These are phyloP conservation scores for Sylvilagus floridanus DNA, from an alignment of 2,797 vertebrate species.

Conservation along the genomic window DNA sequence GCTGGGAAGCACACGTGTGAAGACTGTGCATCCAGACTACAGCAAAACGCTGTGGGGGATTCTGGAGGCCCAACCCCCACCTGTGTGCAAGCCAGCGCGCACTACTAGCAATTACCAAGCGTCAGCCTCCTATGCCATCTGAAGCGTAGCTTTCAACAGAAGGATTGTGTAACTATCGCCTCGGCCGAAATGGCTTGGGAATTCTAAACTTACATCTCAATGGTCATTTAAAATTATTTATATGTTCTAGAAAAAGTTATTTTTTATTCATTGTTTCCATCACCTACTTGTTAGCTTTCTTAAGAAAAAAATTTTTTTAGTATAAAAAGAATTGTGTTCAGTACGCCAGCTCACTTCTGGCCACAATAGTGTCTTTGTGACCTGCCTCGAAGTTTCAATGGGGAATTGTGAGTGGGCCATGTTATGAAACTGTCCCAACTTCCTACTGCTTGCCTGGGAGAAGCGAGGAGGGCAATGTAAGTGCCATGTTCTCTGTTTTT, in stretches of 20 bases:
- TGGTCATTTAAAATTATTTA: constrained; percentile 85
- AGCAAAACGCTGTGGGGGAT: constrained; percentile 84
- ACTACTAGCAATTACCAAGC: constrained; percentile 83
- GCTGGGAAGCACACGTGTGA: constrained; percentile 74
- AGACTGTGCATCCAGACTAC: constrained; percentile 79
- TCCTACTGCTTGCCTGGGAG: constrained; percentile 78
- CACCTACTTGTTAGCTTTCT: constrained; percentile 82
- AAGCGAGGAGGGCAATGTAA: constrained; percentile 52
- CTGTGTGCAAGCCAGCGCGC: constrained; percentile 85
- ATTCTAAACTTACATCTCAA: constrained; percentile 85
- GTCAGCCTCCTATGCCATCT: constrained; percentile 84
- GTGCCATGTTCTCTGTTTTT: constrained; percentile 60
- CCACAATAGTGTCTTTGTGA: constrained; percentile 85
- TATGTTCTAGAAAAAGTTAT: constrained; percentile 84
- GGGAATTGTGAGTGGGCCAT: constrained; percentile 83
- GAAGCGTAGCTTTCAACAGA: constrained; percentile 89
- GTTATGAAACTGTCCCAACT: constrained; percentile 85
- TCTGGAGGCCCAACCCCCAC: constrained; percentile 87
- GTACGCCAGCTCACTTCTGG: constrained; percentile 78
- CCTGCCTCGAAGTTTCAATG: constrained; percentile 79
- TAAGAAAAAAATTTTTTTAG: constrained; percentile 77
- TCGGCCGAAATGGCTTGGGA: constrained; percentile 85
- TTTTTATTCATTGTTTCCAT: constrained; percentile 83
- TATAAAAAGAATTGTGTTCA: constrained; percentile 78
- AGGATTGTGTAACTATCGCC: constrained; percentile 86